Base-by-base conservation (phyloP, 2,888 invertebrate genomes). In the Steromphala cineraria region DNA sequence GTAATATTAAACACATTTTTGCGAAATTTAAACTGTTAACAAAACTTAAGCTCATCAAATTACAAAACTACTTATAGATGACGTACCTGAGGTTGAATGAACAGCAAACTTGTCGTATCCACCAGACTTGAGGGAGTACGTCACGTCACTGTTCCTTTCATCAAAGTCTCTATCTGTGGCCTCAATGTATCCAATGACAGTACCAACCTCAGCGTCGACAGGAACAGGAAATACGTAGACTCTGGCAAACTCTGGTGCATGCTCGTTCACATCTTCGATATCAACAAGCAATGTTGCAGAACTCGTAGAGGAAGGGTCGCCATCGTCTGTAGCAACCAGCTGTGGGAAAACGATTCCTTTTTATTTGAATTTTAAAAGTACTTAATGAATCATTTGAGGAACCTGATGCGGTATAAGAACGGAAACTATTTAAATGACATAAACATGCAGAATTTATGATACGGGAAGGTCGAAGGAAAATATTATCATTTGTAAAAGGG, bases 211-310 rank as follows among this genome's bases (percentile, higher is more conserved):
- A 21, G 78, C 67, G 17, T 36, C 74, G n/a, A 78, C 74, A 5
- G 40, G 56, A n/a, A 79, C 62, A 5, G 31, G 24, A 46, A 75
- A 81, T 21, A 31, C 53, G 28, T 52, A 79, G 55, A 28, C 56
- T 40, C 75, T 78, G 36, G 17, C 71, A 62, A 86, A 85, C 1
- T 21, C 75, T 1, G 87, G 87, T 4, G 62, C 53, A 46, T 86
- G 82, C 78, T 87, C 87, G 75, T 87, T 87, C 2, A 77, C 67
- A 62, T 87, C 86, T 17, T 81, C 80, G 5, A 87, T 81, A 28
- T 56, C 55, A 8, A 87, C 56, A 13, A 31, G 56, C 28, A 74
- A 19, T 21, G 28, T 36, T 31, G 85, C 76, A 17, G 67, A 17
- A 1, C 36, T 77, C 10, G 19, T 78, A 17, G 67, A 56, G 0